A percentile compares a stretch with the other conserved stretches of the same genome.
Conservation (phyloP, 2,113 vertebrate genomes). For the Oophaga pumilio region DNA sequence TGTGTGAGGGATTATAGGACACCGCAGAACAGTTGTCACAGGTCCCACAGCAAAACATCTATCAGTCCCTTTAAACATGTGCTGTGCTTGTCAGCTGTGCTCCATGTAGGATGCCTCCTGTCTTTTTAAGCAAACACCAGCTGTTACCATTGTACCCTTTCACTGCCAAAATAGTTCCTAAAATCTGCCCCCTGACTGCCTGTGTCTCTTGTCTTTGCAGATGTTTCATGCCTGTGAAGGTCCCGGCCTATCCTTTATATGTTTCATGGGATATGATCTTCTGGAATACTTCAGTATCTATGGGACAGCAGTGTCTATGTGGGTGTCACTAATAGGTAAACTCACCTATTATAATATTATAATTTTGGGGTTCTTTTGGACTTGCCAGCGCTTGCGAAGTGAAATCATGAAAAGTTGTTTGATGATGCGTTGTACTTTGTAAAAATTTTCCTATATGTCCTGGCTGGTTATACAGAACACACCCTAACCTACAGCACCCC, state of each 20-base stretch:
- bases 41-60: background rate
- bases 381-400: no score
- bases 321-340: slow-evolving; percentile 93
- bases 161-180: background rate
- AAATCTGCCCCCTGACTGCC: background rate
- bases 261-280: slow-evolving; percentile 88
- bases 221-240: slow-evolving; percentile 85
- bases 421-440: no score
- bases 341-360: background rate
- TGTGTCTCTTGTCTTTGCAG: slow-evolving; percentile 60
- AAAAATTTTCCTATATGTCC: no score
- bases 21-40: slow-evolving; percentile 8
- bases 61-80: background rate
- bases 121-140: slow-evolving; percentile 19
- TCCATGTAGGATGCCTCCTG: background rate
- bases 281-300: slow-evolving; percentile 95
- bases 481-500: no score
- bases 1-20: background rate
- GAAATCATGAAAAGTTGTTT: no score
- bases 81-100: slow-evolving; percentile 1
- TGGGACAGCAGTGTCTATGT: slow-evolving; percentile 91
- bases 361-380: background rate
- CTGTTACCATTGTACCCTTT: background rate
- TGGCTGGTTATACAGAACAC: no score
- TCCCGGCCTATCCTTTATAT: slow-evolving; percentile 85